phyloP scores from a whole-genome alignment of 2,797 vertebrate species.

The Myiothlypis coronata region DNA sequence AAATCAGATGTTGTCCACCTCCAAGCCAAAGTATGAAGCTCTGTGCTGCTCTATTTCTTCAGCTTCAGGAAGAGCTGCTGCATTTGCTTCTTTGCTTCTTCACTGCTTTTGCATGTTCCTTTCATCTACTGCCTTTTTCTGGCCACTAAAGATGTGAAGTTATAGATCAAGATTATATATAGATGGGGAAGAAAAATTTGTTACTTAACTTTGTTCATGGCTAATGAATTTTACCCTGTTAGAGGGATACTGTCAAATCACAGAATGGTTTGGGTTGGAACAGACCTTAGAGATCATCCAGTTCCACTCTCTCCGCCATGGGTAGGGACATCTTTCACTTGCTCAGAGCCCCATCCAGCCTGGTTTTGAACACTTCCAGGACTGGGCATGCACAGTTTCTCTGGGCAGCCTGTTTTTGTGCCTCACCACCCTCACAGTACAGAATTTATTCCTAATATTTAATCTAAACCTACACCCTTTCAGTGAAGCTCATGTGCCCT shows the following conservation, averaged over 20 bases:
- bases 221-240: background rate
- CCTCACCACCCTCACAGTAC: background rate
- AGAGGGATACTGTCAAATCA: background rate
- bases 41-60: background rate
- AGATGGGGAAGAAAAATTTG: background rate
- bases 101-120: background rate
- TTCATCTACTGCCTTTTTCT: background rate
- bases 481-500: background rate
- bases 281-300: background rate
- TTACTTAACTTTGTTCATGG: background rate
- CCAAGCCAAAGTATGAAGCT: background rate
- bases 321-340: background rate
- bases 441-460: background rate
- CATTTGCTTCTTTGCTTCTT: background rate
- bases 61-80: background rate
- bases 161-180: background rate
- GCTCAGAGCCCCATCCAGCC: background rate
- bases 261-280: background rate
- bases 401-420: background rate
- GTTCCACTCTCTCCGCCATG: accelerated
- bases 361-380: background rate
- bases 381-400: background rate
- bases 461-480: background rate
- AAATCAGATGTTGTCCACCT: background rate
- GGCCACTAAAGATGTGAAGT: background rate